A percentile compares a stretch with the other conserved stretches of the same genome.
Evolutionary conservation across 1,140 invertebrate species (phyloP).

Genomic region (Drosophila nigrodunni): DNA sequence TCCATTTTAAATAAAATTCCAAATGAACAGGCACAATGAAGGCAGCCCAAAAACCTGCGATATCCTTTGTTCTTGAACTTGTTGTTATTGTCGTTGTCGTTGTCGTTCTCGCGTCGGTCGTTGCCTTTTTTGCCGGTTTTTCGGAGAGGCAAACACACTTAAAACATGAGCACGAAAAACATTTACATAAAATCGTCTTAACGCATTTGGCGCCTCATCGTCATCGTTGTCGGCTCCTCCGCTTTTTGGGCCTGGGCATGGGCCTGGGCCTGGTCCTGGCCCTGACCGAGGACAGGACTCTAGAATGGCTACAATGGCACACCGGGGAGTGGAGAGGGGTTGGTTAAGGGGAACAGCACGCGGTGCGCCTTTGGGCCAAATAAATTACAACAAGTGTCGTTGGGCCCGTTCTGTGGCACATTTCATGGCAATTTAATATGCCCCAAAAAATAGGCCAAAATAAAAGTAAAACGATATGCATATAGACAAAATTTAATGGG

Average conservation of each 20-base stretch:
- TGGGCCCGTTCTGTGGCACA: slow-evolving; percentile 73
- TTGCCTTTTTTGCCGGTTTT: slow-evolving; percentile 65
- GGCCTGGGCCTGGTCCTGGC: slow-evolving; percentile 12
- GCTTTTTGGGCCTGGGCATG: not conserved
- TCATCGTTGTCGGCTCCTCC: slow-evolving; percentile 24
- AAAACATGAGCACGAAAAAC: slow-evolving; percentile 83
- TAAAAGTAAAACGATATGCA: not conserved
- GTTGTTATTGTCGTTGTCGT: not conserved
- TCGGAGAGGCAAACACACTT: slow-evolving; percentile 75
- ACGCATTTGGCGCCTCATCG: slow-evolving; percentile 81
- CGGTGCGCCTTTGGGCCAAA: slow-evolving; percentile 73
- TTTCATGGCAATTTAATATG: slow-evolving; percentile 75
- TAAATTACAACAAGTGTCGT: slow-evolving; percentile 79
- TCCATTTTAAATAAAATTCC: slow-evolving; percentile 83
- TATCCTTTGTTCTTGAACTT: slow-evolving; percentile 32
- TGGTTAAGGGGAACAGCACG: slow-evolving; percentile 23
- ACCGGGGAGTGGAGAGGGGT: not conserved
- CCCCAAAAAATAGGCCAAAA: slow-evolving; percentile 28
- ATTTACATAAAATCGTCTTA: slow-evolving; percentile 83
- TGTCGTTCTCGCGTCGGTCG: slow-evolving; percentile 39
- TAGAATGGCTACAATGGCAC: not conserved
- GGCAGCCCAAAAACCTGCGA: slow-evolving; percentile 38
- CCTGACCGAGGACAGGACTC: slow-evolving; percentile 33
- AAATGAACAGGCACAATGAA: slow-evolving; percentile 76
- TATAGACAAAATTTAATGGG: slow-evolving; percentile 29